Base-by-base conservation (phyloP, 1,140 invertebrate genomes). In the Argopecten irradians region DNA sequence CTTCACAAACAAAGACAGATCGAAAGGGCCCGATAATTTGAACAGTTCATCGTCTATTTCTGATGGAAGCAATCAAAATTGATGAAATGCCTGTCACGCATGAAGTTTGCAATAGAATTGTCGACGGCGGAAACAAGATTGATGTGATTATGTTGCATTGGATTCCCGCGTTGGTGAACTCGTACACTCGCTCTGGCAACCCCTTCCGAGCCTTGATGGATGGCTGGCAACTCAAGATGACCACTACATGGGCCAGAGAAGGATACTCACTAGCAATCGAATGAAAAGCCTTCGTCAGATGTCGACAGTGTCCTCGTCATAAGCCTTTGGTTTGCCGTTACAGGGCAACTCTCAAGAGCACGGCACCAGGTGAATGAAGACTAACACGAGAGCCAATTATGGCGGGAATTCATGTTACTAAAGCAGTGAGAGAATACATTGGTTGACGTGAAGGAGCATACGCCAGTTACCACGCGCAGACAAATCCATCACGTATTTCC, bases 61-160 rank as follows among this genome's bases (percentile, higher is more conserved):
- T 87, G 86, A 87, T 83, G 83, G 86, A 87, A 87, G 41, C 86
- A 83, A 87, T 87, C 86, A 87, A 83, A 87, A 87, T 87, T 87
- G 86, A 87, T 87, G 86, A 87, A 87, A 87, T 87, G 86, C 82
- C 82, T 83, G 86, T 87, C 86, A 87, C 82, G 86, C 83, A 11
- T 39, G 14, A 35, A 41, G 82, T 41, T 87, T 39, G 86, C 82
- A 83, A 87, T 87, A 39, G 83, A 87, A 87, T 87, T 83, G 86
- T 87, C 82, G 86, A 87, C 39, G 83, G 1, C 22, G 71, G 83
- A 87, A 87, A 19, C 55, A 28, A 87, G 86, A 87, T 87, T 87
- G 86, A 87, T 87, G 82, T 33, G 83, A 87, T 87, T 87, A 87
- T 82, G 82, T 33, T 83, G 28, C 71, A 14, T 28, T 83, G 41